Evolutionary conservation across 2,888 invertebrate species (phyloP), one percentile per base, ranked within the genome.

Genomic region (Azorinus chamasolen): DNA sequence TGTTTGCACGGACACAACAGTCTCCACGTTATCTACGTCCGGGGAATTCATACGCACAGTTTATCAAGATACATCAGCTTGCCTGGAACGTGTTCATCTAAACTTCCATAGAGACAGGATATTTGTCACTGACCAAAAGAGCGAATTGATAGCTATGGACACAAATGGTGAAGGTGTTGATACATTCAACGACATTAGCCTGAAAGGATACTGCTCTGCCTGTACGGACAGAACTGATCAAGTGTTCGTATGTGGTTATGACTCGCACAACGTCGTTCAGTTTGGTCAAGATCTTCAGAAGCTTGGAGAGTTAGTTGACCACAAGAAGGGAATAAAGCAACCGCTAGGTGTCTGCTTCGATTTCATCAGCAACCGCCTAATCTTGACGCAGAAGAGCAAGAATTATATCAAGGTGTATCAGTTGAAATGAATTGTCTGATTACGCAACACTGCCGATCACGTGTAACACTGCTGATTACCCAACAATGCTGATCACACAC

Each of bases 281-380:
- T 41, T 65, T 8, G 27, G 55, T 37, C 55, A 65, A 45, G 65
- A 55, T 1, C 41, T 45, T 4, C 41, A 65, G 16, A 10, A 6
- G 16, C 24, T 65, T n/a, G 65, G 65, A 4, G 14, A 45, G 16
- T 16, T 63, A 14, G 37, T 65, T 10, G 46, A 18, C 16, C 68
- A 39, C 12, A 27, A 45, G 3, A 32, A 43, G 10, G 63, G 64
- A 5, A n/a, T 64, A 27, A 68, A 53, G 64, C 32, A 58, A 24
- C 74, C 74, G 39, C 68, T 63, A 37, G 48, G 59, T 18, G 20
- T 75, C n/a, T 57, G 53, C 14, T 75, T 64, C 54, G 74, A 75
- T 39, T 51, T 53, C n/a, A 57, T 69, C 39, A 61, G 69, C 25
- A 37, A 37, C 3, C 43, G 74, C 54, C 59, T 75, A 20, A 57